A percentile compares a stretch with the other conserved stretches of the same genome.
Conservation (phyloP, 2,113 vertebrate species). For the Pseudorasbora parva region DNA sequence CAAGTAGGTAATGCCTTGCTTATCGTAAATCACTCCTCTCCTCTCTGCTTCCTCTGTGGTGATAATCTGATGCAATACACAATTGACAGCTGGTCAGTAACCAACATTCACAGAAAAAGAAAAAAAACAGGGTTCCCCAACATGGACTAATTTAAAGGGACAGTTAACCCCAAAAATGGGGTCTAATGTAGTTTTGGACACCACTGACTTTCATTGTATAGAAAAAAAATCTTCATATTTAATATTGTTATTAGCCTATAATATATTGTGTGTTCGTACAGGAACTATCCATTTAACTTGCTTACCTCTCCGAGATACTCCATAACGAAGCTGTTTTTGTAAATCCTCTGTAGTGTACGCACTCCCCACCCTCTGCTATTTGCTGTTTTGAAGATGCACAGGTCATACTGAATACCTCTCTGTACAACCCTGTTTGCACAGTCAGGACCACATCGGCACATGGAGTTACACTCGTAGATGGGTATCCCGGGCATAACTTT, state of each 20-base stretch:
- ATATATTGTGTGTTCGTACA: background rate
- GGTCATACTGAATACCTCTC: slow-evolving; percentile 86
- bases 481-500: slow-evolving; percentile 82
- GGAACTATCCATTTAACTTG: background rate
- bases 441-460: slow-evolving; percentile 81
- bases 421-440: slow-evolving; percentile 92
- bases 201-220: background rate
- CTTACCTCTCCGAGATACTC: slow-evolving; percentile 94
- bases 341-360: slow-evolving; percentile 86
- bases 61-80: slow-evolving; percentile 81
- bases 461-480: slow-evolving; percentile 91
- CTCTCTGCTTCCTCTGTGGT: slow-evolving; percentile 91
- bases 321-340: slow-evolving; percentile 92
- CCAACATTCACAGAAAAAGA: background rate
- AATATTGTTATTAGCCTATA: background rate
- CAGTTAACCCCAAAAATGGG: no score
- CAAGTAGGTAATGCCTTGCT: slow-evolving; percentile 89
- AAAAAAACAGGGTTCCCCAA: background rate
- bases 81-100: background rate
- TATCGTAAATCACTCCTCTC: slow-evolving; percentile 87
- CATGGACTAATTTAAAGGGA: background rate
- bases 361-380: slow-evolving; percentile 92
- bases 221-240: background rate
- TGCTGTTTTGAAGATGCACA: slow-evolving; percentile 90
- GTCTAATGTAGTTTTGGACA: background rate